A percentile compares a stretch with the other conserved stretches of the same genome.
These are phyloP conservation scores for Melopsittacus undulatus DNA, from an alignment of 2,797 vertebrate species.

Conservation along the genomic window DNA sequence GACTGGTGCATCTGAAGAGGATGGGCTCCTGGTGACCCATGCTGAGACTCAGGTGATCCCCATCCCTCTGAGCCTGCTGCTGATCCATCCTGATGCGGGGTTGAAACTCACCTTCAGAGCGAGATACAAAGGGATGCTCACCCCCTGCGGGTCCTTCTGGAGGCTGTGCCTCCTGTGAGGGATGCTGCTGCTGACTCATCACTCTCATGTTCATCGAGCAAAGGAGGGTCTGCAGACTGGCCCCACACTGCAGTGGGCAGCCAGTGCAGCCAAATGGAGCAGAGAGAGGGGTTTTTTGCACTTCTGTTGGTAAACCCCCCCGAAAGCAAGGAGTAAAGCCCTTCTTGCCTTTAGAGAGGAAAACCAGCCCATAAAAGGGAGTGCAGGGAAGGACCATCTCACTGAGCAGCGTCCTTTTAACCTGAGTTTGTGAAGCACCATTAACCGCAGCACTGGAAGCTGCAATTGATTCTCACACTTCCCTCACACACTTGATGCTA, in stretches of 20 bases:
- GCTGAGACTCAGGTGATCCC: background rate
- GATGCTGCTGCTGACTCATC: background rate
- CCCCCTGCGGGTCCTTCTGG: rapidly evolving
- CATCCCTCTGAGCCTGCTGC: background rate
- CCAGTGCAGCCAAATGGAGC: background rate
- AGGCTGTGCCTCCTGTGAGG: background rate
- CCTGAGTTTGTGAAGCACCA: background rate
- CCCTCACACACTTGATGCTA: background rate
- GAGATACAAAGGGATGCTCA: background rate
- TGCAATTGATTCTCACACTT: background rate
- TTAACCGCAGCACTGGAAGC: background rate
- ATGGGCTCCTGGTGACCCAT: background rate
- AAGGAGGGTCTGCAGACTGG: background rate
- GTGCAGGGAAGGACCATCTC: background rate
- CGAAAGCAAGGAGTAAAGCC: rapidly evolving
- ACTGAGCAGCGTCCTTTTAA: background rate
- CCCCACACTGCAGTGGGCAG: rapidly evolving
- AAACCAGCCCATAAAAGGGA: background rate
- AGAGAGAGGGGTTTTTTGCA: background rate
- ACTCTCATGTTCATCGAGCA: too few species aligned
- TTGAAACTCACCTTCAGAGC: background rate
- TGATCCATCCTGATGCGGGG: background rate
- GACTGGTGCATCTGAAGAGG: rapidly evolving
- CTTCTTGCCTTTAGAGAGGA: background rate
- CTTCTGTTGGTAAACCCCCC: background rate